These are phyloP conservation scores for Agrotis puta DNA, from an alignment of 2,888 invertebrate genomes.

Conservation along the genomic window DNA sequence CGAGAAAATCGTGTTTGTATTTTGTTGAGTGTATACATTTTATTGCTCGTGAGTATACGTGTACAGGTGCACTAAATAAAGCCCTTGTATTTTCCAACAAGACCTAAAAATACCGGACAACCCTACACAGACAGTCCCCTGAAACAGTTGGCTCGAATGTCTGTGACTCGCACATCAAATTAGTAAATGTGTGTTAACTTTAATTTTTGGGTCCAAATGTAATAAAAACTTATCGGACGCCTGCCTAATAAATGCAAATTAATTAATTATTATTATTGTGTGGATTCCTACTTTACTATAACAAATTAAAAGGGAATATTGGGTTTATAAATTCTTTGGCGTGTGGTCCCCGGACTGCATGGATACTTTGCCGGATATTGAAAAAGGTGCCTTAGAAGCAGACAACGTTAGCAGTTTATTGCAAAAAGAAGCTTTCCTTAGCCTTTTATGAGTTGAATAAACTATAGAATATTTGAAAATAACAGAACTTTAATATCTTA, in stretches of 20 bases:
- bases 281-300: constrained; percentile 12
- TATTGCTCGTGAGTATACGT: too few relatives aligned
- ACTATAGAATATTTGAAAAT: constrained; percentile 11
- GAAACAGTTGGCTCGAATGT: constrained; percentile 58
- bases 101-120: constrained; percentile 43
- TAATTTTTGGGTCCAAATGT: constrained; percentile 64
- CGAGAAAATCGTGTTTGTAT: too few relatives aligned
- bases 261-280: constrained; percentile 54
- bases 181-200: constrained; percentile 58
- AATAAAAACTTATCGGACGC: constrained; percentile 63
- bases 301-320: constrained; percentile 33
- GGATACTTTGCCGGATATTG: constrained; percentile 35
- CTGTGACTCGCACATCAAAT: constrained; percentile 57
- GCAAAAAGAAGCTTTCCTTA: not conserved
- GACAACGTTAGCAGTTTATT: not conserved
- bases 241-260: constrained; percentile 57
- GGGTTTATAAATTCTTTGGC: constrained; percentile 28
- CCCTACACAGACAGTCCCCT: constrained; percentile 45
- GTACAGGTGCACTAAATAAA: constrained; percentile 14
- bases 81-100: constrained; percentile 31
- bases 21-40: too few relatives aligned
- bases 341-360: constrained; percentile 7
- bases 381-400: constrained; percentile 29
- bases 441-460: not conserved
- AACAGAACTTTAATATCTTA: not conserved